Base-by-base conservation (phyloP, 2,797 vertebrate species). In the Diceros bicornis region DNA sequence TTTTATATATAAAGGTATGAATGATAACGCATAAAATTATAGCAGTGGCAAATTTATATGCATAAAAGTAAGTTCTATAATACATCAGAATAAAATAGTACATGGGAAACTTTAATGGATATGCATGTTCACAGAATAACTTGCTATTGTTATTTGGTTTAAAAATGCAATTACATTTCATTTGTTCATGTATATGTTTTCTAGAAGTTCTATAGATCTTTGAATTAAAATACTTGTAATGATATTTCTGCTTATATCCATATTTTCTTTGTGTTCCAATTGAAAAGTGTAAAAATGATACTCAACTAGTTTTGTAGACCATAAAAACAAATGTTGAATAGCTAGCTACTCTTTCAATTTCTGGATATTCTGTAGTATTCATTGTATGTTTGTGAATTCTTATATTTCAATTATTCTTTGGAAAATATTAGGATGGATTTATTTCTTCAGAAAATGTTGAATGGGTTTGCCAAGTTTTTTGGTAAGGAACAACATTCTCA, bases 401-500 rank as follows among this genome's bases (percentile, higher is more conserved):
- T 97, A 94, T 0, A 79, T 75, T 96, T 93, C 77, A 88, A 6
- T 88, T 97, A 91, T 66, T 95, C 25, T 95, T 95, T 79, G 13
- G 44, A 6, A 97, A 77, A 92, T 95, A 74, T 64, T 17, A 89
- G 34, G 34, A 82, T 85, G 21, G 16, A 79, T 89, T 77, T 94
- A 25, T 86, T 93, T 97, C 41, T 89, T 95, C 41, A 92, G 29
- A 92, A 89, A 59, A 92, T 21, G 3, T 82, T 97, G 82, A 96
- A 37, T 94, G 64, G 20, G 23, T 37, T 85, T 95, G 78, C 47
- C 82, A 59, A 57, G 64, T 29, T 72, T 88, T 82, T 95, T 75
- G 14, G 9, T 59, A 96, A 97, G 17, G 66, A 91, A 91, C 29
- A 59, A 4, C 59, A 81, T 10, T 96, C 50, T 98, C 41, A 98